Evolutionary conservation across 2,113 vertebrate species (phyloP).

Genomic region (Catharus bicknelli): DNA sequence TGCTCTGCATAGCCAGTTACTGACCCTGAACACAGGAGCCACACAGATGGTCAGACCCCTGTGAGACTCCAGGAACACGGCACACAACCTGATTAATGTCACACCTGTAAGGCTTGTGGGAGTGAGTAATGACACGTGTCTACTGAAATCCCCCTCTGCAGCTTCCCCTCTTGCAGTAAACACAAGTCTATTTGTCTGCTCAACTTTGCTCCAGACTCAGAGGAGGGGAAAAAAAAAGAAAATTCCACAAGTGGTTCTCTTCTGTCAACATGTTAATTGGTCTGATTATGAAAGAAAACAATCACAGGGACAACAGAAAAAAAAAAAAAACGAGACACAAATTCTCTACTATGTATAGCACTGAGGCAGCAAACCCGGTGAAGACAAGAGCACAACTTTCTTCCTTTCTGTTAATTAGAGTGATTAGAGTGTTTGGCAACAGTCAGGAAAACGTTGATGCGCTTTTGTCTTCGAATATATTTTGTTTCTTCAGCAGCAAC

Average conservation of each 20-base stretch:
- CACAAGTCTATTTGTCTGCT: neutral
- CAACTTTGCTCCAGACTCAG: neutral
- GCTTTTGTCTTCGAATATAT: neutral
- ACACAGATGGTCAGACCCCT: neutral
- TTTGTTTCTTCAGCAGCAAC: neutral
- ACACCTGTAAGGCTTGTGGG: slow-evolving; percentile 39
- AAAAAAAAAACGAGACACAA: neutral
- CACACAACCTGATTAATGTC: slow-evolving; percentile 28
- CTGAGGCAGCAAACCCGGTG: neutral
- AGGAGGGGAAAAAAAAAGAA: neutral
- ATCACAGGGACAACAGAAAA: neutral
- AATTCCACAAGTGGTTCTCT: neutral
- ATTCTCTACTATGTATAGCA: neutral
- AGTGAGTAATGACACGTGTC: slow-evolving; percentile 14
- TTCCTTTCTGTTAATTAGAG: neutral
- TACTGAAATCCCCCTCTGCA: neutral
- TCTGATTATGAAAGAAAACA: slow-evolving; percentile 44
- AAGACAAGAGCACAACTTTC: neutral
- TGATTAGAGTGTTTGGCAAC: neutral
- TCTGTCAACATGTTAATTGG: slow-evolving; percentile 32
- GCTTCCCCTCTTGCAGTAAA: neutral
- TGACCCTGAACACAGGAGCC: slow-evolving; percentile 59
- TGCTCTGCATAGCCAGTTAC: neutral
- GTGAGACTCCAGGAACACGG: neutral
- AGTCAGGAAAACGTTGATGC: neutral